Base-by-base conservation (phyloP, 1,140 invertebrate species). In the Drosophila leontia region DNA sequence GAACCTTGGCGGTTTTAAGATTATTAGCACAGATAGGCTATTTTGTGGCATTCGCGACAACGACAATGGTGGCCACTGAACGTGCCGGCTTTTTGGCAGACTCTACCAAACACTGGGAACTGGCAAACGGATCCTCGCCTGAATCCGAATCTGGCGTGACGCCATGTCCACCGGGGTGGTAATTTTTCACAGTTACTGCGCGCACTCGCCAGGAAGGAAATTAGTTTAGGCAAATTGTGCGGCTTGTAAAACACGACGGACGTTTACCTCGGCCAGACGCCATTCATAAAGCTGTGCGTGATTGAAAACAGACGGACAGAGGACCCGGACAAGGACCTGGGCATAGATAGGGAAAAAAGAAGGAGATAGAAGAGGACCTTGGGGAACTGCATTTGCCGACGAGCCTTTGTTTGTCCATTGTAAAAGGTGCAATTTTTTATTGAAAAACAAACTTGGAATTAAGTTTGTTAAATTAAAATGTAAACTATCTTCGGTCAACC, bases 211-310 rank as follows among this genome's bases (percentile, higher is more conserved):
- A 67, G 70, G 56, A 79, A 85, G 86, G 86, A 91, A 90, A 90
- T 90, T 90, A 90, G 86, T 91, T 90, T 91, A 85, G 86, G 86
- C 86, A 90, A 90, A 90, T 90, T 90, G 86, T 91, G 86, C 58
- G 79, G 79, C 86, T 68, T 82, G 78, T 82, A 86, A 80, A 90
- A 90, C 84, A 90, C 88, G 86, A 82, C 79, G 75, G 76, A 88
- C 85, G 84, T 78, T 83, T 80, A 75, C 78, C 74, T 51, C 57
- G 26, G n/a, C 53, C 51, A 51, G 63, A 35, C 44, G 59, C 75
- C 75, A 87, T 87, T 82, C 82, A 84, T 85, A 85, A 82, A 48
- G 59, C 58, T 70, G 80, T 87, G 84, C 80, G 80, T 87, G 83
- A 83, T 88, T 87, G 84, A 80, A 80, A 68, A 48, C 74, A 77